Evolutionary conservation across 2,888 invertebrate species (phyloP).

Genomic region (Augochlorella aurata): DNA sequence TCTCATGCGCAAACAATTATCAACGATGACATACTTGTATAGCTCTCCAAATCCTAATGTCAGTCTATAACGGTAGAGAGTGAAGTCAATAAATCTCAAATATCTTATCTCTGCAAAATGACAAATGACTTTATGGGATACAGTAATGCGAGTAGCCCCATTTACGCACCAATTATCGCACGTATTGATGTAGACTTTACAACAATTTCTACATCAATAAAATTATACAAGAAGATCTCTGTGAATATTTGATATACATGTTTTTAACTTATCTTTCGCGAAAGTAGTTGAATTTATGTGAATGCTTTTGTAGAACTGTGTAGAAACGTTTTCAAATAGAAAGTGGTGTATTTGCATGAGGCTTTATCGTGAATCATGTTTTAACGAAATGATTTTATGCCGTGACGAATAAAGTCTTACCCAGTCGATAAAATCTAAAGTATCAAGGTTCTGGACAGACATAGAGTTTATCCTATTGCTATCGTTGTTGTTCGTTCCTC

Average conservation of each 20-base stretch:
- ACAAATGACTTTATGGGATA: constrained; percentile 50
- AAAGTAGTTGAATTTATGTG: neutral
- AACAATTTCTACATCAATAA: constrained; percentile 16
- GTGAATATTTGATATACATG: neutral
- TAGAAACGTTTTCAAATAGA: neutral
- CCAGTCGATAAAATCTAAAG: constrained; percentile 95
- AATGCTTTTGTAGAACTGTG: neutral
- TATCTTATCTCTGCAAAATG: constrained; percentile 57
- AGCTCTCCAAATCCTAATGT: constrained; percentile 90
- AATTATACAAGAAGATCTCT: neutral
- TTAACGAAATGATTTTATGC: neutral
- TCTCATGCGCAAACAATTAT: constrained; percentile 43
- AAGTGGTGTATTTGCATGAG: constrained; percentile 4
- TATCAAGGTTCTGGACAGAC: constrained; percentile 89
- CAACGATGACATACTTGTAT: constrained; percentile 87
- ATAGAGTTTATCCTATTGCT: constrained; percentile 85
- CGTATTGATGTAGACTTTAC: neutral
- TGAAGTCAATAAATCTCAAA: constrained; percentile 60
- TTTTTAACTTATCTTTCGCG: neutral
- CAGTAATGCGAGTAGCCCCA: neutral
- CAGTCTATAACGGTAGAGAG: constrained; percentile 83
- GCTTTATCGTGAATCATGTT: neutral
- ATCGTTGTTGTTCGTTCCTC: constrained; percentile 83
- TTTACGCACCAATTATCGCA: constrained; percentile 9
- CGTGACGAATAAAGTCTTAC: constrained; percentile 82